A percentile compares a stretch with the other conserved stretches of the same genome.
Conservation (phyloP, 2,113 vertebrate genomes). For the Bos indicus region DNA sequence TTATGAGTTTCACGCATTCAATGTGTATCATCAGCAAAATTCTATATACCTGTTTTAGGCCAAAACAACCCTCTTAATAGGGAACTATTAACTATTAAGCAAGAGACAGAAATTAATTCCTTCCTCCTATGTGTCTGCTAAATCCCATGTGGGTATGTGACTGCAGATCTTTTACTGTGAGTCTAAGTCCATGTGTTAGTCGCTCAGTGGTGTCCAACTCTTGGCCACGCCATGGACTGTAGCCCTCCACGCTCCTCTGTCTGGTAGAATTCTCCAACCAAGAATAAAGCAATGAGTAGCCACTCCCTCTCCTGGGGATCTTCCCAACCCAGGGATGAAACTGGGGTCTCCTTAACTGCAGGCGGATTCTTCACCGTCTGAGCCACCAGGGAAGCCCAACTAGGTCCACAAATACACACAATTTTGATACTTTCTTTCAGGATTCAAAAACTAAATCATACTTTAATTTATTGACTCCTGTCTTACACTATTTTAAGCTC, state of each 20-base stretch:
- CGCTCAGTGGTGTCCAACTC: not conserved
- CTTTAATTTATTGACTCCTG: not conserved
- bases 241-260: not conserved
- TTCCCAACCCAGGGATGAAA: not conserved
- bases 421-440: not conserved
- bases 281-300: not conserved
- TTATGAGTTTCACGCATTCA: not conserved
- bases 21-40: not conserved
- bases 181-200: not conserved
- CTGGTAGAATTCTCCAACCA: not conserved
- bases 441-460: not conserved
- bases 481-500: not conserved
- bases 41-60: not conserved
- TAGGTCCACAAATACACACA: not conserved
- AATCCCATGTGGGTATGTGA: not conserved
- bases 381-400: not conserved
- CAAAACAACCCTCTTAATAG: not conserved
- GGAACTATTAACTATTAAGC: not conserved
- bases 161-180: not conserved
- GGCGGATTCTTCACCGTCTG: not conserved
- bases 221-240: not conserved
- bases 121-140: not conserved
- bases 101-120: not conserved
- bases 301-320: not conserved
- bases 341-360: not conserved